A percentile compares a stretch with the other conserved stretches of the same genome.
Conservation (phyloP, 2,888 invertebrate genomes). For the Lypha dubia region DNA sequence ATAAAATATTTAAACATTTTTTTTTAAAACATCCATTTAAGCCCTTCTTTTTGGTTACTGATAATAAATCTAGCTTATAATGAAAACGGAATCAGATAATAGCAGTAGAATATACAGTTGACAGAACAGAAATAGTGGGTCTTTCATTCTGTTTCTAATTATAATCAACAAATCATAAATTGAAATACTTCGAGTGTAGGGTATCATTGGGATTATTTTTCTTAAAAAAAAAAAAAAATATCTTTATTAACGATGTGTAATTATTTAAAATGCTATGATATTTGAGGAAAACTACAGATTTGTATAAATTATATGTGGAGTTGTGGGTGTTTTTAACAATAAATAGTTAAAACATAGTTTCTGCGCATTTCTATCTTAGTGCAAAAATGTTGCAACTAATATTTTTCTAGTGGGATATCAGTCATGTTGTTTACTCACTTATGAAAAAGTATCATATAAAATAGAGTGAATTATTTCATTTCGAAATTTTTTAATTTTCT, state of each 20-base stretch:
- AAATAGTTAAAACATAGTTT: background rate
- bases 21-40: no score
- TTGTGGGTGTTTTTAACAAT: slow-evolving; percentile 29
- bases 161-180: no score
- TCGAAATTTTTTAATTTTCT: no score
- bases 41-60: no score
- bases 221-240: no score
- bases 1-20: no score
- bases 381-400: slow-evolving; percentile 28
- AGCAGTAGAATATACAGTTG: no score
- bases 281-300: slow-evolving; percentile 42
- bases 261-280: slow-evolving; percentile 56
- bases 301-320: background rate
- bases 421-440: slow-evolving; percentile 5
- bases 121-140: no score
- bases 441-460: background rate
- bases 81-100: no score
- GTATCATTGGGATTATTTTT: background rate
- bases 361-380: background rate
- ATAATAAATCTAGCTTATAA: no score
- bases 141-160: no score
- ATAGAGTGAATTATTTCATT: background rate
- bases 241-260: slow-evolving; percentile 64
- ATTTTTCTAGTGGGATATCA: slow-evolving; percentile 14
- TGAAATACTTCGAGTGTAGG: no score